A percentile compares a stretch with the other conserved stretches of the same genome.
phyloP scores from a whole-genome alignment of 2,113 vertebrate genomes.

The Tenrec ecaudatus region DNA sequence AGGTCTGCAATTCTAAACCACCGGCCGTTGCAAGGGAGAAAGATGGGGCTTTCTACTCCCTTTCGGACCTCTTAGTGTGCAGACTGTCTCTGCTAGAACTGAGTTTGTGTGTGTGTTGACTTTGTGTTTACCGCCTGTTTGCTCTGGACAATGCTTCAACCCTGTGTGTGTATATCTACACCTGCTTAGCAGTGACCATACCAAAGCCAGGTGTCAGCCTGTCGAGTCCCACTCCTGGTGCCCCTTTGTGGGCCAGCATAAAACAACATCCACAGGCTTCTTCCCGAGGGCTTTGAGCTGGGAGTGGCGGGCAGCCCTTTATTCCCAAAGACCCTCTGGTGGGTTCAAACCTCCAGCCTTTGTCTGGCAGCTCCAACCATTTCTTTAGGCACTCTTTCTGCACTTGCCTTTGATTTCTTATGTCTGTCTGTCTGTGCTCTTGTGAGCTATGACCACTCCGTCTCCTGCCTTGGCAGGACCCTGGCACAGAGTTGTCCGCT shows the following conservation, averaged over 20 bases:
- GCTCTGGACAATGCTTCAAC: background rate
- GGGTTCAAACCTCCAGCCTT: background rate
- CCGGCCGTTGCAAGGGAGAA: too few relatives aligned
- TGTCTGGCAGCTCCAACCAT: background rate
- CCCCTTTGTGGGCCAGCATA: background rate
- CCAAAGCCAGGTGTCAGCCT: background rate
- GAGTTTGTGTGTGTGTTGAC: fast-evolving
- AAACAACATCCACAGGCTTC: background rate
- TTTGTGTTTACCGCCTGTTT: background rate
- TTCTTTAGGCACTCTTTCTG: too few relatives aligned
- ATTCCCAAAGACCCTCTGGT: background rate
- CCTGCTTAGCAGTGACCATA: background rate
- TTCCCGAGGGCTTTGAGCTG: too few relatives aligned
- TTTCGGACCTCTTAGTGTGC: too few relatives aligned
- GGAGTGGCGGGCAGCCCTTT: background rate
- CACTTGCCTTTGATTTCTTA: too few relatives aligned
- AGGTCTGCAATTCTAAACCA: too few relatives aligned
- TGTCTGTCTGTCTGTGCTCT: background rate
- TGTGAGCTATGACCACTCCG: background rate
- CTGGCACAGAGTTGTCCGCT: background rate
- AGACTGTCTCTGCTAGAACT: too few relatives aligned
- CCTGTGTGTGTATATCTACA: background rate
- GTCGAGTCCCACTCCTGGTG: background rate
- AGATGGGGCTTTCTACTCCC: too few relatives aligned
- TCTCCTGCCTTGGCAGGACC: background rate